Percentiles rank a stretch among this genome's conserved stretches.
Evolutionary conservation across 1,140 invertebrate genomes (phyloP).

Genomic region (Lucilia cuprina): DNA sequence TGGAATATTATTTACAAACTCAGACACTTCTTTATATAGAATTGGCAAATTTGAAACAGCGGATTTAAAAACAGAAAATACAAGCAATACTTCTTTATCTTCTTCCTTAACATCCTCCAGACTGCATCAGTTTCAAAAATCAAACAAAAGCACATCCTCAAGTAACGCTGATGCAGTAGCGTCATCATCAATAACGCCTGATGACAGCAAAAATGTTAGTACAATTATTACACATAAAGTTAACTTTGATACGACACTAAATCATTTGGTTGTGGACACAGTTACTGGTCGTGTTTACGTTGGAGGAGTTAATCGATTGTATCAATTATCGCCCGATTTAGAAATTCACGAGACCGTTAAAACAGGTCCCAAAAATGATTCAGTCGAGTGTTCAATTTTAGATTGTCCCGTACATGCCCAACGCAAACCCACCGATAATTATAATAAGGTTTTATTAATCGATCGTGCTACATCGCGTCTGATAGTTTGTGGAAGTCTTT

Average conservation of each 20-base stretch:
- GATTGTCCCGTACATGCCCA: constrained; percentile 78
- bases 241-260: constrained; percentile 62
- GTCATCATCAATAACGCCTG: background rate
- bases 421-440: constrained; percentile 83
- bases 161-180: background rate
- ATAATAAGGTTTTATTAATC: constrained; percentile 95
- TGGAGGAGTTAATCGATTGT: constrained; percentile 92
- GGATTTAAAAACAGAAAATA: background rate
- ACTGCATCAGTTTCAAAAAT: background rate
- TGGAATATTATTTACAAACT: background rate
- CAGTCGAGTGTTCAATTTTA: constrained; percentile 85
- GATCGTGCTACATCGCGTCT: constrained; percentile 88
- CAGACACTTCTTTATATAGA: background rate
- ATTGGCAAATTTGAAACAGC: background rate
- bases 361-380: constrained; percentile 91
- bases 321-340: constrained; percentile 89
- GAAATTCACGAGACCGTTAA: constrained; percentile 76
- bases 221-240: constrained; percentile 54
- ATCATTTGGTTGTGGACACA: constrained; percentile 90
- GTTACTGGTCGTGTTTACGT: constrained; percentile 91
- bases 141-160: background rate
- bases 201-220: constrained; percentile 38
- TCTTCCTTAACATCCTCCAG: background rate
- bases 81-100: background rate
- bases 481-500: constrained; percentile 92